Evolutionary conservation across 2,888 invertebrate genomes (phyloP).

Genomic region (Allophyes oxyacanthae): DNA sequence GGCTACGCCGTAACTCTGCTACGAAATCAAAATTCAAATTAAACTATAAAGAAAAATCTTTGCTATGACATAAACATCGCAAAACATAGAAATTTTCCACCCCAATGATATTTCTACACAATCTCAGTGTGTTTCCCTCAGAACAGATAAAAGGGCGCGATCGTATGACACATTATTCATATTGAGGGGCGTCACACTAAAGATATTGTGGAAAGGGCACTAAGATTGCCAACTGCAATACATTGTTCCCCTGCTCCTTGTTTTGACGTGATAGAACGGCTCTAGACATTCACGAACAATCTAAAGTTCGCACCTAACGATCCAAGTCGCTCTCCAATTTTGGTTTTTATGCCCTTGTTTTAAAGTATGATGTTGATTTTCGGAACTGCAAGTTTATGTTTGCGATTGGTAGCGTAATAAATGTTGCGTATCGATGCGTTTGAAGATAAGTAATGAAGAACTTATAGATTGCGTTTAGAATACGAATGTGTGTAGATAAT

Average conservation of each 20-base stretch:
- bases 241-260: constrained; percentile 85
- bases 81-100: constrained; percentile 50
- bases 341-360: constrained; percentile 35
- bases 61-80: constrained; percentile 27
- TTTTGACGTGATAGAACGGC: constrained; percentile 87
- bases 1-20: too few relatives aligned
- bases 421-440: constrained; percentile 88
- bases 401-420: constrained; percentile 80
- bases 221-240: constrained; percentile 88
- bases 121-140: constrained; percentile 75
- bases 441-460: constrained; percentile 88
- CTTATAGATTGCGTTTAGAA: constrained; percentile 81
- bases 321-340: constrained; percentile 24
- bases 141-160: constrained; percentile 83
- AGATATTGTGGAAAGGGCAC: constrained; percentile 89
- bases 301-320: constrained; percentile 50
- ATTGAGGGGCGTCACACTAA: constrained; percentile 85
- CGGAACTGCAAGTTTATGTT: constrained; percentile 38
- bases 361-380: constrained; percentile 37
- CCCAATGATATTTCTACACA: constrained; percentile 60
- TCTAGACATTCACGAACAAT: constrained; percentile 77
- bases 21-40: constrained; percentile 3
- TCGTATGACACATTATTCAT: constrained; percentile 88
- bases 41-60: constrained; percentile 14
- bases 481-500: constrained; percentile 71